Conservation (phyloP, 2,797 vertebrate species). For the Halcyon smyrnensis region DNA sequence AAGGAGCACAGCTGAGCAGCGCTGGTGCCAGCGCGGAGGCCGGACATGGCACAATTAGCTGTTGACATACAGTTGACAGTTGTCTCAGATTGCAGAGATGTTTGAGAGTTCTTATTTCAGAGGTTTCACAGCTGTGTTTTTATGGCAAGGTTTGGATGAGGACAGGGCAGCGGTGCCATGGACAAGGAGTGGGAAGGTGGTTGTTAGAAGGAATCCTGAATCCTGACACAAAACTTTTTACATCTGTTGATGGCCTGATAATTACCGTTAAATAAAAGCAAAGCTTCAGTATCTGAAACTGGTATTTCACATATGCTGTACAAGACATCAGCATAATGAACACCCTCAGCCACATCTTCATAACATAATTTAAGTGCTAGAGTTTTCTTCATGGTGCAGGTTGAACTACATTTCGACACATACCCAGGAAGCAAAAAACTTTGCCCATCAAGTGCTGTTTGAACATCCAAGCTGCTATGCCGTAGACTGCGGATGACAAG, state of each 20-base stretch:
- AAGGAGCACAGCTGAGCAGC: background rate
- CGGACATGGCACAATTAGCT: background rate
- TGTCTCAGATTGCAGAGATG: background rate
- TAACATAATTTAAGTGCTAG: constrained; percentile 18
- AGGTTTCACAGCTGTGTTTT: constrained; percentile 1
- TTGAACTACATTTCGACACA: background rate
- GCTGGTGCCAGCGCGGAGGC: background rate
- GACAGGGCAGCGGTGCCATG: background rate
- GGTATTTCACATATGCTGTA: constrained; percentile 16
- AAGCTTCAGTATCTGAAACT: constrained; percentile 11
- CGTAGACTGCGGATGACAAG: background rate
- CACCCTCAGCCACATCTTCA: background rate
- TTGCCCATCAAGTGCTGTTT: background rate
- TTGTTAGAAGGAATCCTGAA: background rate
- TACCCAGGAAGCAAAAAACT: background rate
- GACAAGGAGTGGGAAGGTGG: background rate
- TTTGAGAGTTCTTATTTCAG: background rate
- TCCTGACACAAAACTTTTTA: background rate
- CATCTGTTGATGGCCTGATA: constrained; percentile 52
- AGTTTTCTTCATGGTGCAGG: constrained; percentile 23
- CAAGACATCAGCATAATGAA: constrained; percentile 38
- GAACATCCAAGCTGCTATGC: background rate
- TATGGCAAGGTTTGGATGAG: background rate
- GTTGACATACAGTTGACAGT: background rate
- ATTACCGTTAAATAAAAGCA: constrained; percentile 69